Evolutionary conservation across 2,888 invertebrate genomes (phyloP).

Genomic region (Hermodice carunculata): DNA sequence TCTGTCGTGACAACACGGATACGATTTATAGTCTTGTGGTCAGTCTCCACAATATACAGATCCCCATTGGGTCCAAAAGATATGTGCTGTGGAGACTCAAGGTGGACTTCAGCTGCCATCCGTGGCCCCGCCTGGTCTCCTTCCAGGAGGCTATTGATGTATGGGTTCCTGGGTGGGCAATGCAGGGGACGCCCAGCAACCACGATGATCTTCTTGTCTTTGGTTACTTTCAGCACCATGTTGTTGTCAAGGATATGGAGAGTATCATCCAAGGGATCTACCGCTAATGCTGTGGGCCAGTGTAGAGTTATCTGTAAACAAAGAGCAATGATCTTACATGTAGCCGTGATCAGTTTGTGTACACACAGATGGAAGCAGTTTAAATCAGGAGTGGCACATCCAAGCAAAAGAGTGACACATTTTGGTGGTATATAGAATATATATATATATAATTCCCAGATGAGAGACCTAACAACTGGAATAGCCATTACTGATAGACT

Average conservation of each 20-base stretch:
- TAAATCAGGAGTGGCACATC: too few species aligned
- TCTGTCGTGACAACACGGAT: constrained; percentile 88
- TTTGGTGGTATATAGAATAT: too few species aligned
- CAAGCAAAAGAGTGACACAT: too few species aligned
- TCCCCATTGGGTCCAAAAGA: constrained; percentile 93
- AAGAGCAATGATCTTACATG: constrained; percentile 3
- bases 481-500: too few species aligned
- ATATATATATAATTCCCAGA: too few species aligned
- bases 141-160: constrained; percentile 51
- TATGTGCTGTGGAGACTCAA: constrained; percentile 90
- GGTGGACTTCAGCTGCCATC: constrained; percentile 86
- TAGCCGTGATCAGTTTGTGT: too few species aligned
- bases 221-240: constrained; percentile 89
- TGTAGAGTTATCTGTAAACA: constrained; percentile 83
- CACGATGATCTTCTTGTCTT: constrained; percentile 86
- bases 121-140: constrained; percentile 69
- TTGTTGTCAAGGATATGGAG: constrained; percentile 93
- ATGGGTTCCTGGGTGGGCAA: constrained; percentile 83
- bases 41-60: constrained; percentile 93
- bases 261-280: constrained; percentile 94
- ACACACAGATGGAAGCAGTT: too few species aligned
- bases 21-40: constrained; percentile 90
- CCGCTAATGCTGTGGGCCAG: constrained; percentile 97
- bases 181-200: constrained; percentile 95
- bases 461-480: too few species aligned